Evolutionary conservation across 2,797 vertebrate species (phyloP), one percentile per base, ranked within the genome.

Genomic region (Artibeus jamaicensis): DNA sequence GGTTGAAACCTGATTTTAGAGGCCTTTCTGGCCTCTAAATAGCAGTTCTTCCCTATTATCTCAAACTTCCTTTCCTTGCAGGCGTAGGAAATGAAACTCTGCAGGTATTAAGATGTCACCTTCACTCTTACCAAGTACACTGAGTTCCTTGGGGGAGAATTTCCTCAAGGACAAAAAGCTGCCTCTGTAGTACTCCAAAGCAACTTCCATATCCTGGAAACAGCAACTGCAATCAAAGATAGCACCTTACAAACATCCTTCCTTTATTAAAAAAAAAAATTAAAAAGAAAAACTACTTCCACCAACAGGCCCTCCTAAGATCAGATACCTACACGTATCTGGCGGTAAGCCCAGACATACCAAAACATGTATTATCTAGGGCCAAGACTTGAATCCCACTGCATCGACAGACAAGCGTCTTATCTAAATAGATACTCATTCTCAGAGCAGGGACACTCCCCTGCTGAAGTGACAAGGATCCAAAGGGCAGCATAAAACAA

Each of bases 331-430:
- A 53, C 79, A 39, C 39, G 29, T 21, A 73, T 37, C 86, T 97
- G 96, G 96, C 97, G 90, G 10, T 46, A 96, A 97, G 98, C 96
- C 97, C 97, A 98, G 98, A 97, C 96, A 16, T 97, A 98, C 62
- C 90, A 97, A 97, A 97, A 97, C 86, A 91, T 97, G 94, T 96
- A 92, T 98, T 96, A 98, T 98, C 97, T 97, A 93, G 96, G 98
- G 97, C 98, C 97, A 96, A 89, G 97, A 97, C 86, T 97, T 96
- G 97, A 96, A 97, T 97, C 95, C 97, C 91, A 76, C 84, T 68
- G 86, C 91, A 88, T 98, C 91, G 94, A 71, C 91, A 92, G 94
- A 97, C 93, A 94, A 96, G 44, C 94, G 95, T 97, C 97, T 97
- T 86, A 79, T 97, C 96, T 96, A 9, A 29, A 94, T 93, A 87